Evolutionary conservation across 64 coral and sea anemone species (phyloP), one percentile per base, ranked within the genome.

Genomic region (Montipora sp.): DNA sequence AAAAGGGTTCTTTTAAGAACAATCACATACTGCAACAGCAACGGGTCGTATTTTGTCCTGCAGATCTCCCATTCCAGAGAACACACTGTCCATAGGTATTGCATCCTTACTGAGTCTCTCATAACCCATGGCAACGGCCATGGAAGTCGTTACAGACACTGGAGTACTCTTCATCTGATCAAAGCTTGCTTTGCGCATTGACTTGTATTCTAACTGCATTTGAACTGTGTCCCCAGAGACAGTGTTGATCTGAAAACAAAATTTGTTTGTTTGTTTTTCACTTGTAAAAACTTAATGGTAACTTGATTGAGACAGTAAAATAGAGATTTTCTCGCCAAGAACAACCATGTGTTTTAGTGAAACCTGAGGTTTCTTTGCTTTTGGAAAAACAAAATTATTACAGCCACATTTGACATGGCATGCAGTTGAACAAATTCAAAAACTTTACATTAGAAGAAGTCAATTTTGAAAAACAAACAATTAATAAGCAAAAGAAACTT

Each of bases 161-260:
- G 87, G 75, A 22, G 83, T 88, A 49, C 89, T 94, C 21, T 44
- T 93, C 61, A 80, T 43, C 75, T 44, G 73, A 5, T 80, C 91
- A 74, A 80, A 57, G 51, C 73, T 57, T 59, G 75, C 16, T 14
- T 46, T 77, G 3, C 47, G 55, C 22, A 94, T 65, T 47, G 95
- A 83, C 81, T 90, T 97, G 77, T 87, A 94, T 23, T 97, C 95
- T 51, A 97, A 68, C 36, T 94, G 61, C 75, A 97, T 87, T 84
- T 97, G 95, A 89, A 89, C 87, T 71, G 95, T 94, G 81, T 92
- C 92, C 2, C 92, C 95, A 77, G 95, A 97, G 82, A 93, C 59
- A 4, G 89, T 97, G 73, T 93, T 93, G 9, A 97, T 94, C 95
- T 97, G 88, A 74, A 73, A 48, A 59, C 53, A 36, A 8, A 19